Evolutionary conservation across 64 coral and sea anemone genomes (phyloP), one percentile per base, ranked within the genome.

Genomic region (Pachyseris speciosa): DNA sequence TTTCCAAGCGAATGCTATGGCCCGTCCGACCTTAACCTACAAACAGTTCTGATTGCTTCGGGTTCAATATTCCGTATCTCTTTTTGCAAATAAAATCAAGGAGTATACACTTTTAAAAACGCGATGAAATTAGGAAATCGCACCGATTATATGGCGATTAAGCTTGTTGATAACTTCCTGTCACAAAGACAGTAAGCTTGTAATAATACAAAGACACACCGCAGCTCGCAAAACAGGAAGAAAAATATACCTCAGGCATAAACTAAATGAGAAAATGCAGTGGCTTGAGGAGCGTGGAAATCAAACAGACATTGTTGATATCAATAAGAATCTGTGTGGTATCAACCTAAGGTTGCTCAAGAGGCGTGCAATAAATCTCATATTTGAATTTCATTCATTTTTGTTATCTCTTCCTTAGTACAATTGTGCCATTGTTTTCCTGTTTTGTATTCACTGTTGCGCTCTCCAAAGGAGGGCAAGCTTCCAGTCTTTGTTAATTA

Each of bases 101-200:
- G 9, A 25, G 70, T 61, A 63, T 63, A 16, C 11, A 40, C 19
- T 61, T 58, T 58, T n/a, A 58, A 61, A 15, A 59, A 10, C 32
- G 19, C 77, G 13, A 61, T 80, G 51, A 80, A 57, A 59, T 50
- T 24, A 37, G 50, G 51, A 80, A 59, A 80, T 80, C 19, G 51
- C 49, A 58, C 9, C 28, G 19, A 80, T 81, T 81, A 81, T 17
- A 0, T n/a, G 9, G 9, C 53, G 53, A 81, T 81, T 81, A 81
- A 36, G n/a, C 53, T 19, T 24, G 9, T 40, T 63, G 52, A 81
- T 37, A 37, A 24, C 34, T 53, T 81, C 77, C 77, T 81, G 48
- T 40, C 50, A 25, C 33, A 17, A 37, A 81, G 27, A 25, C 5
- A 61, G 27, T n/a, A n/a, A n/a, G n/a, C n/a, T n/a, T n/a, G n/a